phyloP scores from a whole-genome alignment of 2,797 vertebrate species.

The Enteromius afrohamiltoni region DNA sequence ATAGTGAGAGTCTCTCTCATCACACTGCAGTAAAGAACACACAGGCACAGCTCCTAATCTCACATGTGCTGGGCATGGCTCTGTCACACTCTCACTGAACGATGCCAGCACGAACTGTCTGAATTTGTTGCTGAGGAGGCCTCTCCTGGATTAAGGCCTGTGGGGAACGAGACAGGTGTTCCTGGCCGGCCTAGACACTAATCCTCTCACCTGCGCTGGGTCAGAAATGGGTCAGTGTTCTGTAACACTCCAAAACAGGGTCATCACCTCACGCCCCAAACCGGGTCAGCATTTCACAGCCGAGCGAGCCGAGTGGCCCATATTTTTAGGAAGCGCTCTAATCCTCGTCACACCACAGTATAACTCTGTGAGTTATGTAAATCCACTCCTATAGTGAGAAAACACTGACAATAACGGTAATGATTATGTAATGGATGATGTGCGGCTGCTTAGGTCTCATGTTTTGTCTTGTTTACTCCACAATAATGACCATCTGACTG shows the following conservation, averaged over 20 bases:
- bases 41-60: slow-evolving; percentile 1
- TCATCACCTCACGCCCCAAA: slow-evolving; percentile 35
- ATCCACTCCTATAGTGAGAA: background rate
- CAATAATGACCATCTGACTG: background rate
- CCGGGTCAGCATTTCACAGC: slow-evolving; percentile 26
- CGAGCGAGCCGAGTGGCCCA: background rate
- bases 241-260: slow-evolving; percentile 42
- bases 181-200: slow-evolving; percentile 58
- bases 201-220: slow-evolving; percentile 59
- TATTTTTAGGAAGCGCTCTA: slow-evolving; percentile 37
- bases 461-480: background rate
- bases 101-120: background rate
- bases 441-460: background rate
- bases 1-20: background rate
- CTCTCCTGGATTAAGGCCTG: slow-evolving; percentile 60
- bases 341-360: slow-evolving; percentile 16
- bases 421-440: background rate
- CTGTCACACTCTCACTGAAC: background rate
- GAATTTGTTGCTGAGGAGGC: slow-evolving; percentile 59
- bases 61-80: background rate
- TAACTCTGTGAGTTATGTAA: slow-evolving; percentile 4
- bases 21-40: slow-evolving; percentile 19
- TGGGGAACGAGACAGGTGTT: slow-evolving; percentile 53
- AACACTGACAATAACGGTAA: background rate
- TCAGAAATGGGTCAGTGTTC: slow-evolving; percentile 57